Evolutionary conservation across 2,113 vertebrate genomes (phyloP).

Genomic region (Pleuronectes platessa): DNA sequence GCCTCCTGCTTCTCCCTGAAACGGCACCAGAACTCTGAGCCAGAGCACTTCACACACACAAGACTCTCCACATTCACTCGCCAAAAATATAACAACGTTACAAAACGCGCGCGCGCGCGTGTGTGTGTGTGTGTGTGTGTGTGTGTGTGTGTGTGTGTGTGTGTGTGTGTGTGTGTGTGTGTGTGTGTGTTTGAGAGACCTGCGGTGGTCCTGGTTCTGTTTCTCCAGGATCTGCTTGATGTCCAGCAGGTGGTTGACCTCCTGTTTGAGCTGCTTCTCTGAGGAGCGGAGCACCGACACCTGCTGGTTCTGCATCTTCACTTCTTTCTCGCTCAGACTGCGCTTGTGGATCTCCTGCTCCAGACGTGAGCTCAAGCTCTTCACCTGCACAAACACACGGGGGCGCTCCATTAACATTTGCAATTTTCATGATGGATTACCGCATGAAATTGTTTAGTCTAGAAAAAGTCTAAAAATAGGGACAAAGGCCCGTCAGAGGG

Average conservation of each 20-base stretch:
- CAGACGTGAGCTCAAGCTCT: slow-evolving; percentile 88
- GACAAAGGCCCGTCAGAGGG: too few species aligned
- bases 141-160: neutral
- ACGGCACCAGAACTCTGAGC: slow-evolving; percentile 55
- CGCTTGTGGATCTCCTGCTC: slow-evolving; percentile 94
- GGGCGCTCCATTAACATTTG: too few species aligned
- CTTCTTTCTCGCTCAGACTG: slow-evolving; percentile 89
- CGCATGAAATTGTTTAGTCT: too few species aligned
- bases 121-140: neutral
- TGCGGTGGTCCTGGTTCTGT: slow-evolving; percentile 91
- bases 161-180: neutral
- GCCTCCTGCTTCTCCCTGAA: slow-evolving; percentile 92
- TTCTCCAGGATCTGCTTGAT: slow-evolving; percentile 93
- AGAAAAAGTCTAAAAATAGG: too few species aligned
- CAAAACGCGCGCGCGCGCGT: too few species aligned
- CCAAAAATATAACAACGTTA: slow-evolving; percentile 1
- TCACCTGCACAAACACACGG: slow-evolving; percentile 81
- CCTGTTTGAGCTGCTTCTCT: slow-evolving; percentile 96
- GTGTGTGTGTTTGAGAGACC: slow-evolving; percentile 74
- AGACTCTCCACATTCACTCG: neutral
- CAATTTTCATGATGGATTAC: too few species aligned
- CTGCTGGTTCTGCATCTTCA: slow-evolving; percentile 93
- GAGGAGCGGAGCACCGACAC: slow-evolving; percentile 89
- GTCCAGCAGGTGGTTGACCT: slow-evolving; percentile 93
- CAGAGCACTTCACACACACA: slow-evolving; percentile 29